A percentile compares a stretch with the other conserved stretches of the same genome.
These are phyloP conservation scores for Lynx canadensis DNA, from an alignment of 2,113 vertebrate genomes.

Conservation along the genomic window DNA sequence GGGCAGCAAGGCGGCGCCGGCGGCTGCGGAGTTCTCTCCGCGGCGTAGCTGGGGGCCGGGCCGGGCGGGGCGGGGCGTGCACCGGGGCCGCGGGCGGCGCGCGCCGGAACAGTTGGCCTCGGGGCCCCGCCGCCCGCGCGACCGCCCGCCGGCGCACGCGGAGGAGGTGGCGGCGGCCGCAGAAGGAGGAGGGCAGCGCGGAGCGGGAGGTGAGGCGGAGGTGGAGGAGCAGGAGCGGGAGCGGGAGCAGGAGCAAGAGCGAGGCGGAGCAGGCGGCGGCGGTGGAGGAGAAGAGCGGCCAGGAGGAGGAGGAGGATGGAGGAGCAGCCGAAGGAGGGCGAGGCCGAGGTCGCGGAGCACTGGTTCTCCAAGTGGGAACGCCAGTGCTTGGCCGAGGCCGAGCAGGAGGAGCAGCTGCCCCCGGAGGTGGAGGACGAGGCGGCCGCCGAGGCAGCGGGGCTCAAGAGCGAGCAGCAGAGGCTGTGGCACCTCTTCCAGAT, in stretches of 20 bases:
- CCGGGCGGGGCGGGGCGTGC: constrained; percentile 48
- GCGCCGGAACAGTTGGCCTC: constrained; percentile 84
- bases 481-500: constrained; percentile 93
- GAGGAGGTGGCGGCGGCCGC: not conserved
- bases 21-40: not conserved
- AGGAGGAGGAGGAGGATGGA: constrained; percentile 88
- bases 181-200: not conserved
- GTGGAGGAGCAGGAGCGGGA: not conserved
- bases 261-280: constrained; percentile 44
- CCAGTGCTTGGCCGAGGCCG: constrained; percentile 95
- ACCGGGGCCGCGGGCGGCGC: constrained; percentile 82
- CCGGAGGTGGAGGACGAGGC: constrained; percentile 85
- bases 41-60: not conserved
- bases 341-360: constrained; percentile 94
- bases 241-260: not conserved
- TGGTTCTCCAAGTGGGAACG: constrained; percentile 98
- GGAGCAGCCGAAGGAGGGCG: constrained; percentile 93
- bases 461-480: constrained; percentile 93
- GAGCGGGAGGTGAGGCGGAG: constrained; percentile 6
- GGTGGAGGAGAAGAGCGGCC: not conserved
- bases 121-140: constrained; percentile 85
- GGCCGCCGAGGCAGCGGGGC: constrained; percentile 87
- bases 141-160: constrained; percentile 70
- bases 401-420: constrained; percentile 89
- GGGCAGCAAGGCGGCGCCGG: not conserved